Conservation (phyloP, 2,113 vertebrate species). For the Oncorhynchus nerka region DNA sequence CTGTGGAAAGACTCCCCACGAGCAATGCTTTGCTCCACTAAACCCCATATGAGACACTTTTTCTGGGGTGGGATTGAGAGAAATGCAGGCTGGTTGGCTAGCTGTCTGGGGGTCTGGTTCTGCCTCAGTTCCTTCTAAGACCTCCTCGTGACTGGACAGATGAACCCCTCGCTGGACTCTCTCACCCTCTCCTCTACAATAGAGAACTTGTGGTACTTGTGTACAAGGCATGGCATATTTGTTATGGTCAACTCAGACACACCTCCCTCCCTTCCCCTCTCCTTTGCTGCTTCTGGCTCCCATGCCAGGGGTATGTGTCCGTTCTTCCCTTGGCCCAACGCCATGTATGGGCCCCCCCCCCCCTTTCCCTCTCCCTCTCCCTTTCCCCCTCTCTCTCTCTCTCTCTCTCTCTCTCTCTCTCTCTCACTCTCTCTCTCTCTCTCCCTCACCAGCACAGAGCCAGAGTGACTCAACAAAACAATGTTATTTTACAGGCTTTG, state of each 20-base stretch:
- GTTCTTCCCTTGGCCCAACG: neutral
- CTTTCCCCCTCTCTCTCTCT: neutral
- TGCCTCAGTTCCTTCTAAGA: neutral
- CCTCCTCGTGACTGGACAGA: neutral
- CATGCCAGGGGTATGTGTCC: neutral
- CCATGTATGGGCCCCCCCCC: neutral
- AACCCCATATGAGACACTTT: neutral
- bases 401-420: neutral
- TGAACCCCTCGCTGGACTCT: neutral
- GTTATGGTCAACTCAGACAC: neutral
- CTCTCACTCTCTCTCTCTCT: neutral
- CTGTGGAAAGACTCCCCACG: neutral
- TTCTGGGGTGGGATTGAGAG: neutral
- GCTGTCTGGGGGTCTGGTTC: neutral
- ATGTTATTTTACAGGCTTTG: neutral
- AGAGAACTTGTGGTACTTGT: neutral
- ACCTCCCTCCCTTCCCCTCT: too few relatives aligned
- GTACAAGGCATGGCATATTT: neutral
- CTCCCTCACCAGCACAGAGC: neutral
- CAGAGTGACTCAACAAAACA: neutral
- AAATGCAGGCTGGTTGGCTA: neutral
- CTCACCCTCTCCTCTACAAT: neutral
- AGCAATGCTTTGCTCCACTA: neutral
- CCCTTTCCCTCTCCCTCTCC: neutral
- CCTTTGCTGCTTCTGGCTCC: too few relatives aligned